These are phyloP conservation scores for Sipha flava DNA, from an alignment of 1,140 invertebrate species.

Conservation along the genomic window DNA sequence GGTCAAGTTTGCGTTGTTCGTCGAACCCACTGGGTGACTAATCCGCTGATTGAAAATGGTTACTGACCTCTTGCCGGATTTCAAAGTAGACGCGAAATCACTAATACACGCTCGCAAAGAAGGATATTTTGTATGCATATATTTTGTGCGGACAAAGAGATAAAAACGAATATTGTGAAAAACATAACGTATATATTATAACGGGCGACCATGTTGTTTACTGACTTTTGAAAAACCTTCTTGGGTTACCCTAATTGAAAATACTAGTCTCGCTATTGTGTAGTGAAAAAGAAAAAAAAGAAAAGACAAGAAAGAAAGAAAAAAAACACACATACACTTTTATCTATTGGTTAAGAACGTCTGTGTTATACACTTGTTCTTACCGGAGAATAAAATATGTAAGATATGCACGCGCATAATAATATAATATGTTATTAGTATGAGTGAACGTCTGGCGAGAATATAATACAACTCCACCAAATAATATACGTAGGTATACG, in stretches of 20 bases:
- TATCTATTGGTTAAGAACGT: not conserved
- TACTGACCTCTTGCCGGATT: conserved; percentile 6
- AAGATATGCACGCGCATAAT: not conserved
- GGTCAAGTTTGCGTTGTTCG: not conserved
- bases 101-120: too few species aligned
- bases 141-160: conserved; percentile 12
- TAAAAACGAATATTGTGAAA: not conserved
- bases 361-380: too few species aligned
- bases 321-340: not conserved
- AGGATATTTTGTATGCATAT: not conserved
- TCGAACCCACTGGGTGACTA: not conserved
- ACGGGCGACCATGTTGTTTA: conserved; percentile 7
- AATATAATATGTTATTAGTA: not conserved
- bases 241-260: conserved; percentile 25
- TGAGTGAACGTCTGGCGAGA: not conserved
- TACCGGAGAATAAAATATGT: not conserved
- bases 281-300: not conserved
- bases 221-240: conserved; percentile 15
- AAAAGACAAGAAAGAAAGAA: not conserved
- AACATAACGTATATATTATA: not conserved
- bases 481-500: not conserved
- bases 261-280: not conserved
- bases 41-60: conserved; percentile 10
- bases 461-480: not conserved
- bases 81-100: not conserved